Base-by-base conservation (phyloP, 2,797 vertebrate genomes). In the Smutsia temminckii region DNA sequence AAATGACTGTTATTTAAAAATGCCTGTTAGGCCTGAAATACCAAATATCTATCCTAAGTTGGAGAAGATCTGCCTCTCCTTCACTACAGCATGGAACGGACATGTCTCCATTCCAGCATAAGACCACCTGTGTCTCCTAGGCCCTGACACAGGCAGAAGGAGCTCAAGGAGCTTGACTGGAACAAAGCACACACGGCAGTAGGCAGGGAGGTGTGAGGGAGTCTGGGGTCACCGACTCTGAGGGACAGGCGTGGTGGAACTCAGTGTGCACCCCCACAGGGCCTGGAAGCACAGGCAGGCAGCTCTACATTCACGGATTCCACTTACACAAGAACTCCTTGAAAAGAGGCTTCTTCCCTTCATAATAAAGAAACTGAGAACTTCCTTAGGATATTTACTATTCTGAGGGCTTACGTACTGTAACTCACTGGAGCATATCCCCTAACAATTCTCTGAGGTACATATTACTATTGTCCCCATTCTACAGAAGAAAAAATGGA, bases 221-320 rank as follows among this genome's bases (percentile, higher is more conserved):
- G 63, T 21, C 1, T 2, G 18, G 71, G n/a, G 71, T 68, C 32
- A 20, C 10, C 0, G 8, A 23, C 16, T 20, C 34, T 42, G 32
- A 64, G 61, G 68, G 42, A 53, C 57, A 63, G 34, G 51, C 3
- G 3, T 18, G 10, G n/a, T 7, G 27, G 75, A 37, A n/a, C 34
- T 0, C 23, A 32, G 46, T 10, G 5, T 29, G 17, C 1, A 5
- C n/a, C 55, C 42, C 40, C 16, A 6, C 11, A 1, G 20, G 68
- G 42, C 12, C 64, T 16, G 12, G 51, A 32, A 29, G 53, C 40
- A 46, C 0, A 16, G 8, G 13, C 9, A 10, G 9, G 40, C 20
- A 27, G 75, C 27, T 78, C 51, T 34, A 10, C 20, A 66, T 74
- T 77, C 53, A 42, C 0, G 6, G 80, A 51, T 53, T 40, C 37